Conservation (phyloP, 35 echinoderm and acorn worm species). For the Stichopus chloronotus region DNA sequence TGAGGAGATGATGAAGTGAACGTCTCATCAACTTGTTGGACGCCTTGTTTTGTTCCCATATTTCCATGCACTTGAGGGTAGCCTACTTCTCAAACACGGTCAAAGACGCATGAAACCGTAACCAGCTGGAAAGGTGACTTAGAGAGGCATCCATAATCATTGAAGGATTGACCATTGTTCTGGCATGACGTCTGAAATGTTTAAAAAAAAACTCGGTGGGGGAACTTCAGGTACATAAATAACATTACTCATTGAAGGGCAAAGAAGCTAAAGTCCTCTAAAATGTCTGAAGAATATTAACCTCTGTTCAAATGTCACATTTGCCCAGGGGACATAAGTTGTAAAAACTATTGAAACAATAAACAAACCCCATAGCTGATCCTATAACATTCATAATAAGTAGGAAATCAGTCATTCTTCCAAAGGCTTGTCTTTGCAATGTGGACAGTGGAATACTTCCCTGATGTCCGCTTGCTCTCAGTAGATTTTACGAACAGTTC, state of each 20-base stretch:
- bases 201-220: too few species aligned
- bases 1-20: too few species aligned
- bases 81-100: too few species aligned
- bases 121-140: too few species aligned
- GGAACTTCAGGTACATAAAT: too few species aligned
- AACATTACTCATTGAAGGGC: neutral
- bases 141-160: too few species aligned
- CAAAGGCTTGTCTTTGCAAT: neutral
- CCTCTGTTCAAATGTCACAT: slow-evolving; percentile 7
- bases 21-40: too few species aligned
- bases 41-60: too few species aligned
- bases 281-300: neutral
- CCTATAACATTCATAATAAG: neutral
- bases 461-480: neutral
- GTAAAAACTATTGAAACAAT: neutral
- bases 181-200: too few species aligned
- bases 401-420: slow-evolving; percentile 8
- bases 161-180: too few species aligned
- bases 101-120: too few species aligned
- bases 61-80: too few species aligned
- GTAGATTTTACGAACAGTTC: neutral
- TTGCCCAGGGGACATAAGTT: neutral
- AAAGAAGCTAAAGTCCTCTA: neutral
- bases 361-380: neutral
- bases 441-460: neutral